Conservation (phyloP, 2,888 invertebrate species). For the Heteromyza rotundicornis region DNA sequence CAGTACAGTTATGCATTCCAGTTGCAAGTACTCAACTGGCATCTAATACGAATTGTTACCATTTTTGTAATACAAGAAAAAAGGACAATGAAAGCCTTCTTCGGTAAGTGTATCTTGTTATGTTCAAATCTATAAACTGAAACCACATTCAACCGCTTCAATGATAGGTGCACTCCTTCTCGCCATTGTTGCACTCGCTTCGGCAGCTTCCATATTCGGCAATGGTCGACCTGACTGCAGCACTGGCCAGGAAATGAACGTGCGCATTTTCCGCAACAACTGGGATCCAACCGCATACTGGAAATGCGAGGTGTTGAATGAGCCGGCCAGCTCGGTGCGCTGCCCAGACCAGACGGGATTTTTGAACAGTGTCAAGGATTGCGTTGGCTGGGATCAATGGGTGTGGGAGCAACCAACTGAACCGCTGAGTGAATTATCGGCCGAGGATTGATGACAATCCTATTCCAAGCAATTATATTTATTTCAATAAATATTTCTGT, state of each 20-base stretch:
- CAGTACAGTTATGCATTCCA: no score
- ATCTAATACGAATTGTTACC: no score
- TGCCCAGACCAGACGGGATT: constrained; percentile 44
- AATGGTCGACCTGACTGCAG: constrained; percentile 49
- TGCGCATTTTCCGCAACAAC: constrained; percentile 41
- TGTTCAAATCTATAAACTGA: no score
- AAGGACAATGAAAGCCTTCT: background rate
- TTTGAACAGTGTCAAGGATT: constrained; percentile 43
- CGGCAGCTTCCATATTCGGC: no score
- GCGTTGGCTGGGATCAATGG: constrained; percentile 52
- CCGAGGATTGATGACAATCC: background rate
- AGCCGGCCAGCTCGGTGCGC: constrained; percentile 35
- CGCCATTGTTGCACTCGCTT: constrained; percentile 29
- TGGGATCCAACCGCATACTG: constrained; percentile 54
- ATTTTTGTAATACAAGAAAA: no score
- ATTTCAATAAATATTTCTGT: background rate
- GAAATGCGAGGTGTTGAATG: constrained; percentile 42
- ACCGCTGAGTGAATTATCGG: constrained; percentile 34
- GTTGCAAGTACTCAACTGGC: no score
- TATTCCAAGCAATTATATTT: background rate
- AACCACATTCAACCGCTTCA: no score
- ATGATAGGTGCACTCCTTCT: constrained; percentile 30
- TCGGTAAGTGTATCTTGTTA: background rate
- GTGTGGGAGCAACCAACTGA: constrained; percentile 44
- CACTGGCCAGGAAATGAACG: constrained; percentile 42